Evolutionary conservation across 1,140 invertebrate genomes (phyloP), one percentile per base, ranked within the genome.

Genomic region (Sitodiplosis mosellana): DNA sequence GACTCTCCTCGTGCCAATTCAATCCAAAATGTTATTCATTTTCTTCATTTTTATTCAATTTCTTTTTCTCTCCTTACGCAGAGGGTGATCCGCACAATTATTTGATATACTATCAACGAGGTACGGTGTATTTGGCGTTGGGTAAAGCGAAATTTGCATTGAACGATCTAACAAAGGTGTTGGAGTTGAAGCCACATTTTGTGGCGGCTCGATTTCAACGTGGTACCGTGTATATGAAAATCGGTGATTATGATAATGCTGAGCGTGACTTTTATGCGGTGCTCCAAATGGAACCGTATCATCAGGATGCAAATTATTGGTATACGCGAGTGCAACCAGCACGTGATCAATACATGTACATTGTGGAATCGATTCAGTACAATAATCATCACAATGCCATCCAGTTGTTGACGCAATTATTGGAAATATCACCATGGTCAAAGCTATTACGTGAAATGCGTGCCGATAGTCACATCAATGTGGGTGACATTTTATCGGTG

Each of bases 51-150:
- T 27, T 27, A 3, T 27, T 27, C 4, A 27, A 27, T 27, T 3
- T 5, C 10, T 27, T 27, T 27, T 3, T 27, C 10, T 27, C 10
- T n/a, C n/a, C n/a, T n/a, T n/a, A 73, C 73, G 5, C 65, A 94
- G 93, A 98, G 69, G 87, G 84, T 15, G 94, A 99, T 71, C 88
- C 92, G 33, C 77, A 75, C 47, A 98, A 98, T 69, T 99, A 96
- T 66, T 72, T 98, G 58, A 94, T 89, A 48, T 92, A 88, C 58
- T 93, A 86, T 57, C 88, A 88, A 63, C 74, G 95, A 59, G 94
- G 93, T 12, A 98, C 94, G 8, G 91, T 97, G 1, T 96, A 92
- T 65, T 75, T 99, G 61, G 95, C 93, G 10, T 70, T 97, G 52
- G 92, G 92, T 27, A 96, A 95, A 74, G 83, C 93, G 0, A 93